Percentiles rank a stretch among this genome's conserved stretches.
phyloP scores from a whole-genome alignment of 2,113 vertebrate species.

The Dromiciops gliroides region DNA sequence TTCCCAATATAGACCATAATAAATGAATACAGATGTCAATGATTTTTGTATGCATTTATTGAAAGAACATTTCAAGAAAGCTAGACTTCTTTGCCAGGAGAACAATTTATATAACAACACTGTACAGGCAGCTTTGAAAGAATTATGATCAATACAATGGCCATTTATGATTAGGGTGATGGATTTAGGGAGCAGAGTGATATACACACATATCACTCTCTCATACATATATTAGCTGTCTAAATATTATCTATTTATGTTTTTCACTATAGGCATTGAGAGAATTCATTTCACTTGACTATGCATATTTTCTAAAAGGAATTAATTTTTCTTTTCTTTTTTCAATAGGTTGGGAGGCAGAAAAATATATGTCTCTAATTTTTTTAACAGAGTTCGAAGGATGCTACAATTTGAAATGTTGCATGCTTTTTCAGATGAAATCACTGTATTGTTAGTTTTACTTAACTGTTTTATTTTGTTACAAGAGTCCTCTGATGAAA shows the following conservation, averaged over 20 bases:
- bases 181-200: background rate
- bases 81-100: background rate
- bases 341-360: no score
- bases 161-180: background rate
- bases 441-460: no score
- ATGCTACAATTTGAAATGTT: no score
- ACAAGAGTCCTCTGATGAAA: no score
- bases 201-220: background rate
- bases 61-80: background rate
- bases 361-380: no score
- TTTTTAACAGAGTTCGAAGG: no score
- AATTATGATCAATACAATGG: background rate
- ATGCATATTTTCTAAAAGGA: no score
- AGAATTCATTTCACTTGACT: no score
- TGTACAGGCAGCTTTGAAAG: background rate
- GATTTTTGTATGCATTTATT: background rate
- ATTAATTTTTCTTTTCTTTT: no score
- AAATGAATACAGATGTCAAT: background rate
- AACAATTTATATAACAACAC: background rate
- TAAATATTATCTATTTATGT: background rate
- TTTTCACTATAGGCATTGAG: no score
- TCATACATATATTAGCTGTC: background rate
- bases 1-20: background rate
- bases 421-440: no score
- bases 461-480: no score